Base-by-base conservation (phyloP, 37 sponge, comb jelly and placozoan species). In the Geodia barretti region DNA sequence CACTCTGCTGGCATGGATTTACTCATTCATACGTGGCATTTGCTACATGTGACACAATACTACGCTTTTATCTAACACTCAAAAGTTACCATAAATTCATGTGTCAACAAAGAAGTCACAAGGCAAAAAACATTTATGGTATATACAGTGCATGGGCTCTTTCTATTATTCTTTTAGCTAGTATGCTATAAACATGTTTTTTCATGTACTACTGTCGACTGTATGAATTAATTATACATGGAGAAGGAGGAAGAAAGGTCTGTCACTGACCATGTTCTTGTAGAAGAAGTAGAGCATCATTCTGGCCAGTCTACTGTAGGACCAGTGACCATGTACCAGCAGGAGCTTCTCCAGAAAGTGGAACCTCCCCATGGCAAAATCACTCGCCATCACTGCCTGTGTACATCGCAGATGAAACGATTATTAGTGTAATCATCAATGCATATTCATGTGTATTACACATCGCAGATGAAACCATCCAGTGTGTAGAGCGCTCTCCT, bases 311-410 rank as follows among this genome's bases (percentile, higher is more conserved):
- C 96, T 64, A n/a, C 74, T 40, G 68, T 92, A 95, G 43, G 78
- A 84, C 96, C 96, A 95, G 69, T 89, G 89, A 11, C 96, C 96
- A 84, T 95, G 96, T 0, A 95, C 96, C 26, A 95, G 76, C 30
- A 95, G 64, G 0, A 95, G 80, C 65, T 84, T 89, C 62, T 84
- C 77, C 28, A 95, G 79, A 42, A 82, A 95, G 9, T 72, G 54
- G 73, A 95, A 95, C 25, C 93, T 79, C 2, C 75, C 90, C 76
- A 95, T 90, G 72, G 84, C 69, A 62, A 95, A 95, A 72, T 95
- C 96, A 61, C 88, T 83, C 23, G 96, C 87, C 75, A 86, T 82
- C 20, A 87, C 96, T 19, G 96, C 96, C 76, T 93, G 85, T 23
- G n/a, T n/a, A n/a, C n/a, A n/a, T n/a, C n/a, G 84, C 20, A 47